Conservation (phyloP, 2,797 vertebrate species). For the Lepidocolaptes lacrymiger region DNA sequence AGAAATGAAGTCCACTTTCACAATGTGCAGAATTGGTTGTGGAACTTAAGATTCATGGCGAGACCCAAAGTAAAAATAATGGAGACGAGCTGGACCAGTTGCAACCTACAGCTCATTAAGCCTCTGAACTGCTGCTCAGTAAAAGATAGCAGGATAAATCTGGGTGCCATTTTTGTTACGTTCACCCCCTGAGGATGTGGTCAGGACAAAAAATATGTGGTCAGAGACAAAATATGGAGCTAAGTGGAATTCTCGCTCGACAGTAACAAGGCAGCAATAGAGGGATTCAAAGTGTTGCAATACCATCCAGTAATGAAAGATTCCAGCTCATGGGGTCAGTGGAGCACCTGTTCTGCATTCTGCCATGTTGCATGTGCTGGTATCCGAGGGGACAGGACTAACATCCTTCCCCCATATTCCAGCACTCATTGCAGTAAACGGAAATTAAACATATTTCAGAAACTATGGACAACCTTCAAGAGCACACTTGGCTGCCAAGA, state of each 20-base stretch:
- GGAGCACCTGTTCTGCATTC: neutral
- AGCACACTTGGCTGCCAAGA: neutral
- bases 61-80: neutral
- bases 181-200: neutral
- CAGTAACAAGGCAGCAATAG: neutral
- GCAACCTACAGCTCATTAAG: neutral
- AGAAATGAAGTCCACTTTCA: neutral
- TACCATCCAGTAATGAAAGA: neutral
- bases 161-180: neutral
- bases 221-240: neutral
- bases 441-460: conserved; percentile 1
- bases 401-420: neutral
- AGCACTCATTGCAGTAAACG: neutral
- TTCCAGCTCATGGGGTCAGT: neutral
- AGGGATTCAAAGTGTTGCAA: neutral
- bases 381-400: neutral
- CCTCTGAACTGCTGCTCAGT: neutral
- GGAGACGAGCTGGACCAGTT: neutral
- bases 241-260: neutral
- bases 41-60: neutral
- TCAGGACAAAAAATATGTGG: neutral
- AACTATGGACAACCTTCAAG: neutral
- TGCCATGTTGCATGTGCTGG: accelerated
- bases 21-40: neutral
- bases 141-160: neutral